Evolutionary conservation across 2,797 vertebrate species (phyloP).

Genomic region (Myotis vivesi): DNA sequence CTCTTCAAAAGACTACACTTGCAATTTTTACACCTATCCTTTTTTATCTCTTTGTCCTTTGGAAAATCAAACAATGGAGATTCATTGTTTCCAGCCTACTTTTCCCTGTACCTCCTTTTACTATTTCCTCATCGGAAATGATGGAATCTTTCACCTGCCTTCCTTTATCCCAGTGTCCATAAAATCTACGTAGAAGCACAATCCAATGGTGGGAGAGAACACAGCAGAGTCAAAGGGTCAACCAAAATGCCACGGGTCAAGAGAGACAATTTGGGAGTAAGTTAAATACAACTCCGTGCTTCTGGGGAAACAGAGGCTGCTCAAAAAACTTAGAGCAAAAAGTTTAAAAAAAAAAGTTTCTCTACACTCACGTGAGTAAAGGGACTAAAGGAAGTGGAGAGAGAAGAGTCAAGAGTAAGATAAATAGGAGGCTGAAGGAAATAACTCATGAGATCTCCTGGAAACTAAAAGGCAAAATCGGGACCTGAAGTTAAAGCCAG

Average conservation of each 20-base stretch:
- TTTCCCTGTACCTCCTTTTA: background rate
- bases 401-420: background rate
- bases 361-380: background rate
- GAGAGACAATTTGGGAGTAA: background rate
- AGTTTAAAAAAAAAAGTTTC: background rate
- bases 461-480: conserved; percentile 5
- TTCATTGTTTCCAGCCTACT: background rate
- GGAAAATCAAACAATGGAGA: background rate
- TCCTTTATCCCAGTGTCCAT: background rate
- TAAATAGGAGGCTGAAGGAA: background rate
- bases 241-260: background rate
- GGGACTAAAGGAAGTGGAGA: background rate
- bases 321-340: background rate
- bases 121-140: background rate
- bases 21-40: background rate
- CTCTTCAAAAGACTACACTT: background rate
- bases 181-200: background rate
- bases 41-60: background rate
- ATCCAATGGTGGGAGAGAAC: background rate
- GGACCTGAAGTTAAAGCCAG: background rate
- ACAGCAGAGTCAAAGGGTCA: background rate
- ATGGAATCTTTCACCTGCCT: background rate
- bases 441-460: background rate
- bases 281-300: background rate
- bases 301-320: background rate